Evolutionary conservation across 1,140 invertebrate species (phyloP).

Genomic region (Rhynchophorus ferrugineus): DNA sequence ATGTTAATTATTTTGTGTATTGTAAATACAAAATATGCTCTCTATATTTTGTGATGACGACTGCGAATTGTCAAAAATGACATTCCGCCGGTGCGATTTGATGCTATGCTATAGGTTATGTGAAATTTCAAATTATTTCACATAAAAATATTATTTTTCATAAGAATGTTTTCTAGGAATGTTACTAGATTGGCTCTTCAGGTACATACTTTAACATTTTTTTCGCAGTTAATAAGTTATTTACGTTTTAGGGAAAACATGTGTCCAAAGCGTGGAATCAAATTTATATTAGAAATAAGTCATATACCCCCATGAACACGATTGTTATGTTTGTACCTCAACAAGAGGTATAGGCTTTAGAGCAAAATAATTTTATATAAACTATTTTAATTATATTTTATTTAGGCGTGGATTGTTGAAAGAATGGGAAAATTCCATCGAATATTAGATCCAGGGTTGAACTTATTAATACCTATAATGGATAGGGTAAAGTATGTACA

Average conservation of each 20-base stretch:
- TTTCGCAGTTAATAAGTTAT: not conserved
- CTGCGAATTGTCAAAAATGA: not conserved
- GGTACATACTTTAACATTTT: conserved; percentile 2
- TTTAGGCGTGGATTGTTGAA: conserved; percentile 95
- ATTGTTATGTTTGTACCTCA: conserved; percentile 96
- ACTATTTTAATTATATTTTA: conserved; percentile 21
- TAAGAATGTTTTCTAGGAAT: conserved; percentile 22
- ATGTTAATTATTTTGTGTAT: not conserved
- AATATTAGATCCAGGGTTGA: conserved; percentile 91
- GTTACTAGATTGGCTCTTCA: conserved; percentile 6
- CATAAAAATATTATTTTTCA: not conserved
- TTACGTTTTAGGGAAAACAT: conserved; percentile 16
- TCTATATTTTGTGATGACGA: not conserved
- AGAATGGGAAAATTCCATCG: conserved; percentile 95
- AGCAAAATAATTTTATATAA: conserved; percentile 5
- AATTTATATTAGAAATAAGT: conserved; percentile 48
- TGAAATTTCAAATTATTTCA: not conserved
- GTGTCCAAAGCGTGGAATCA: conserved; percentile 11
- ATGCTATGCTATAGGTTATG: not conserved
- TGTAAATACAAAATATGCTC: too few relatives aligned
- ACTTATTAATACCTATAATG: conserved; percentile 84
- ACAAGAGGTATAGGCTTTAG: conserved; percentile 69
- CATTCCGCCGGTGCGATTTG: not conserved
- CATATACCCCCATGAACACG: conserved; percentile 80
- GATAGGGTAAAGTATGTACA: conserved; percentile 97